Evolutionary conservation across 2,113 vertebrate species (phyloP), one percentile per base, ranked within the genome.

Genomic region (Loxodonta africana): DNA sequence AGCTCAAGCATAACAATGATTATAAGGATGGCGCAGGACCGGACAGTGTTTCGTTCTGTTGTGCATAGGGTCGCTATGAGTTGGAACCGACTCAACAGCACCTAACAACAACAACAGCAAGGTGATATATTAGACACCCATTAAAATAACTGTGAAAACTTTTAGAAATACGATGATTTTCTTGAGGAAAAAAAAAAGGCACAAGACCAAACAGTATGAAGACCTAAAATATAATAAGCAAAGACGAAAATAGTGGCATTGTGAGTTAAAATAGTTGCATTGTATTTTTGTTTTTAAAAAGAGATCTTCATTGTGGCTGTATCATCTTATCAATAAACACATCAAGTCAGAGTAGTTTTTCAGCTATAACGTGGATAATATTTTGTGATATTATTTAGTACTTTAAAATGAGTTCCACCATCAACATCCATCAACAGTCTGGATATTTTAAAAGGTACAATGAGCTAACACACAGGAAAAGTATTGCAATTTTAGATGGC

Each of bases 71-170:
- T 37, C 37, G 37, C 37, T 37, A 37, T 2, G 37, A 37, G 37
- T 37, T 37, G 37, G 37, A 37, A 37, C 37, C 37, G 37, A 37
- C 37, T 37, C 37, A 37, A 37, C 37, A 37, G 37, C 37, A 37
- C 37, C 37, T 37, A 37, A 37, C 37, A 37, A 37, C 37, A 37
- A 37, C 37, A 37, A 37, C 2, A 51, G 28, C 48, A 10, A 20
- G 8, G 3, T 0, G 1, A 25, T 5, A 0, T 23, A 7, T 5
- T 37, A 73, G 53, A 15, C 4, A 46, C 20, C 33, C 9, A 1
- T 60, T 41, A 83, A 86, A 88, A 63, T 15, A 41, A 51, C 9
- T 23, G 60, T 84, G 67, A 53, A 82, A 57, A 15, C 7, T 81
- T 30, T 37, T 86, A 94, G 57, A 85, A 44, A 46, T 67, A 44